Conservation (phyloP, 2,113 vertebrate genomes). For the Scophthalmus maximus region DNA sequence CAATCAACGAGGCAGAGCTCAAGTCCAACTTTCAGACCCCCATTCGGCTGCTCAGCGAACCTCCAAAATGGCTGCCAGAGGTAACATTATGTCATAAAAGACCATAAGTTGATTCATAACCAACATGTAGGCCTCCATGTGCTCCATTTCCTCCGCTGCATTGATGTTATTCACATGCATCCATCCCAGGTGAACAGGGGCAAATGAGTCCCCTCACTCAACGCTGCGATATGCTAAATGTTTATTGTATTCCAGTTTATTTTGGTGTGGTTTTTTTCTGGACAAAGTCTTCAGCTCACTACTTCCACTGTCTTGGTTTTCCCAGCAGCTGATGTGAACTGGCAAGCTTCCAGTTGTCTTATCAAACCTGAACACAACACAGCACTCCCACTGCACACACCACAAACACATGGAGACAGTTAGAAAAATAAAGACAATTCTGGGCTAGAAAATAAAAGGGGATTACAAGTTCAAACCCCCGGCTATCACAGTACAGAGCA, state of each 20-base stretch:
- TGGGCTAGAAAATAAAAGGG: background rate
- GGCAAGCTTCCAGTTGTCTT: background rate
- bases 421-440: background rate
- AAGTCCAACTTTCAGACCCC: background rate
- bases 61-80: conserved; percentile 3
- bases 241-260: background rate
- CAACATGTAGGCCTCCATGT: background rate
- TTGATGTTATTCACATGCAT: background rate
- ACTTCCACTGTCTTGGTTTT: no score
- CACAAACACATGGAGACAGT: background rate
- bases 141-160: background rate
- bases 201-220: background rate
- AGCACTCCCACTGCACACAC: conserved; percentile 23
- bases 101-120: background rate
- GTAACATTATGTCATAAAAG: background rate
- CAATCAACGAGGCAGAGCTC: background rate
- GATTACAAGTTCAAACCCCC: conserved; percentile 3
- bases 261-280: background rate
- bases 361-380: conserved; percentile 1
- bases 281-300: background rate
- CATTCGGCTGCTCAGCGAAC: background rate
- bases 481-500: background rate
- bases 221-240: background rate
- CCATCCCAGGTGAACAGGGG: background rate
- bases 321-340: conserved; percentile 7